A percentile compares a stretch with the other conserved stretches of the same genome.
Conservation (phyloP, 2,113 vertebrate genomes). For the Tupaia tana region DNA sequence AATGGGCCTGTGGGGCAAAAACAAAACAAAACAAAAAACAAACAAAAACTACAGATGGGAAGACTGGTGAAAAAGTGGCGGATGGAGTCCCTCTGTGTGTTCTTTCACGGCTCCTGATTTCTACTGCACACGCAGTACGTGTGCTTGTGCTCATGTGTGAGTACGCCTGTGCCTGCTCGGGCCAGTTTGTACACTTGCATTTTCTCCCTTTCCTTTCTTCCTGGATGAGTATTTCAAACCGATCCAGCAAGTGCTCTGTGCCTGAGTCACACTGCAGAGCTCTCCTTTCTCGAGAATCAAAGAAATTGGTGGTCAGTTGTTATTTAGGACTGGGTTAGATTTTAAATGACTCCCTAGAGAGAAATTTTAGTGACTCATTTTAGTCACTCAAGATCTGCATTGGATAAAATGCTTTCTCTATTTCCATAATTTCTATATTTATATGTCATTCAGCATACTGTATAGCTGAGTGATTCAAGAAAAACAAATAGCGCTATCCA, state of each 20-base stretch:
- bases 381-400: slow-evolving; percentile 77
- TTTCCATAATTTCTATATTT: slow-evolving; percentile 84
- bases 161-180: rapidly evolving
- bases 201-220: neutral
- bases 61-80: rapidly evolving
- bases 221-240: neutral
- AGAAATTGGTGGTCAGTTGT: slow-evolving; percentile 69
- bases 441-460: slow-evolving; percentile 72
- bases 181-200: neutral
- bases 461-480: slow-evolving; percentile 70
- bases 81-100: slow-evolving; percentile 60
- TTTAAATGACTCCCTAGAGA: slow-evolving; percentile 77
- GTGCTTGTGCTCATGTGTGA: too few relatives aligned
- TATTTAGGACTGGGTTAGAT: slow-evolving; percentile 77
- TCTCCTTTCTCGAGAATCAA: slow-evolving; percentile 56
- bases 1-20: neutral
- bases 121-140: neutral
- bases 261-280: neutral
- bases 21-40: too few relatives aligned
- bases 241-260: neutral
- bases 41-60: too few relatives aligned
- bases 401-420: slow-evolving; percentile 75
- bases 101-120: slow-evolving; percentile 39
- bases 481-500: slow-evolving; percentile 63
- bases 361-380: slow-evolving; percentile 81